A percentile compares a stretch with the other conserved stretches of the same genome.
Evolutionary conservation across 1,140 invertebrate species (phyloP).

Genomic region (Drosophila bocqueti): DNA sequence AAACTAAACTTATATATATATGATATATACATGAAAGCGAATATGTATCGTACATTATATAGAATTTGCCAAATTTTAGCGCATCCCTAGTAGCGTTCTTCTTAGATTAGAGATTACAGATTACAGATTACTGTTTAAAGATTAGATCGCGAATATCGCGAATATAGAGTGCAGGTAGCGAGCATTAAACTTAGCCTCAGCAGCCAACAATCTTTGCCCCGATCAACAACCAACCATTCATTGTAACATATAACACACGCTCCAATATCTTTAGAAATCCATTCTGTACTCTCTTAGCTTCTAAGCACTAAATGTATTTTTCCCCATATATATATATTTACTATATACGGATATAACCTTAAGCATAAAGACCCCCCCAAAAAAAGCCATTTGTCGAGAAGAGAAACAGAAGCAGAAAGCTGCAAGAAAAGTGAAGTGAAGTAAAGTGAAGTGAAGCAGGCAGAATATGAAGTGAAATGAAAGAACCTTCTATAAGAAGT

Average conservation of each 20-base stretch:
- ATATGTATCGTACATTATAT: conserved; percentile 58
- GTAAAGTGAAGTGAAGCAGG: conserved; percentile 32
- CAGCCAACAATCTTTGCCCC: conserved; percentile 21
- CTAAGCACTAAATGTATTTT: conserved; percentile 59
- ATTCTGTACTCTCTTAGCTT: conserved; percentile 46
- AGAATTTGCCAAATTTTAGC: conserved; percentile 79
- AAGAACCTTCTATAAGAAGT: conserved; percentile 79
- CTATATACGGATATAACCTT: conserved; percentile 28
- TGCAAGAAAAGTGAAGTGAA: conserved; percentile 14
- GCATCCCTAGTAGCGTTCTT: conserved; percentile 57
- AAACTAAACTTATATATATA: conserved; percentile 29
- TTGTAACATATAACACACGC: conserved; percentile 58
- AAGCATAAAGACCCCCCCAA: conserved; percentile 49
- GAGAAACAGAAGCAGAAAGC: conserved; percentile 15
- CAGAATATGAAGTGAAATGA: conserved; percentile 38
- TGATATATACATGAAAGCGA: conserved; percentile 17
- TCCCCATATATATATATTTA: conserved; percentile 27
- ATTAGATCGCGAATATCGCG: conserved; percentile 45
- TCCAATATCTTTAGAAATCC: conserved; percentile 49
- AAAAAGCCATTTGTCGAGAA: conserved; percentile 39
- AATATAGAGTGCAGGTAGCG: conserved; percentile 45
- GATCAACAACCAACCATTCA: conserved; percentile 31
- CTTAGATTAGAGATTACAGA: conserved; percentile 46
- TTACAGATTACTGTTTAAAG: not conserved
- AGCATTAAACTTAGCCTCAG: conserved; percentile 28